Conservation (phyloP, 2,797 vertebrate genomes). For the Acipenser transmontanus region DNA sequence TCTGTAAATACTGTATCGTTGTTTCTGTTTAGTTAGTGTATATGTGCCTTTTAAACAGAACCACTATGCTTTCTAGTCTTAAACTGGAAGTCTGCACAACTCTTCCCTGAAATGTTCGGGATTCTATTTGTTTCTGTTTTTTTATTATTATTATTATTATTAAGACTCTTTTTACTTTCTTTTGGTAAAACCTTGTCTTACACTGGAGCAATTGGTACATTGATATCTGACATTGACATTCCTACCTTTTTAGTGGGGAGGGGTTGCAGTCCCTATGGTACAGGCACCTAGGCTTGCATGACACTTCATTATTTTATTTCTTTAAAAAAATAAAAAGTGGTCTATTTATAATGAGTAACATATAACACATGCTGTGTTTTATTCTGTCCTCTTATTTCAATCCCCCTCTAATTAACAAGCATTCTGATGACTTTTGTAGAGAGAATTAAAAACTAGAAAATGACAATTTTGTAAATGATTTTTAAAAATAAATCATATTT, state of each 20-base stretch:
- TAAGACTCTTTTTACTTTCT: conserved; percentile 19
- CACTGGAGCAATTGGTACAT: conserved; percentile 47
- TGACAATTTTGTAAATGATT: conserved; percentile 75
- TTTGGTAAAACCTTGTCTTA: conserved; percentile 34
- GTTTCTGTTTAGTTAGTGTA: conserved; percentile 12
- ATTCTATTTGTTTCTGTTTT: too few relatives aligned
- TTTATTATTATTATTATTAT: conserved; percentile 23
- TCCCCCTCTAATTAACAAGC: conserved; percentile 64
- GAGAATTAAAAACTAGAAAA: conserved; percentile 61
- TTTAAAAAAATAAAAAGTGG: conserved; percentile 5
- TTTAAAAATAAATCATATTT: conserved; percentile 53
- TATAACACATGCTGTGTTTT: conserved; percentile 24
- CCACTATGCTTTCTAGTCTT: conserved; percentile 32
- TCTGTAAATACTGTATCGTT: not conserved
- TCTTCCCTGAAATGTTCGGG: not conserved
- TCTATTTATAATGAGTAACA: conserved; percentile 30
- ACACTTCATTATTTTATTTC: conserved; percentile 24
- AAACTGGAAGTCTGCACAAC: conserved; percentile 8
- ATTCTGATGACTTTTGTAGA: conserved; percentile 60
- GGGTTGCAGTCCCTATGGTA: conserved; percentile 31
- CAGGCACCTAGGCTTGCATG: conserved; percentile 40
- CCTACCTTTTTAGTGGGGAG: conserved; percentile 21
- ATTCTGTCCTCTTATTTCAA: conserved; percentile 25
- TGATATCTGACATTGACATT: conserved; percentile 27
- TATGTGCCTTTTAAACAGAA: conserved; percentile 37